A percentile compares a stretch with the other conserved stretches of the same genome.
These are phyloP conservation scores for Corydoras sp. DNA, from an alignment of 2,113 vertebrate species.

Conservation along the genomic window DNA sequence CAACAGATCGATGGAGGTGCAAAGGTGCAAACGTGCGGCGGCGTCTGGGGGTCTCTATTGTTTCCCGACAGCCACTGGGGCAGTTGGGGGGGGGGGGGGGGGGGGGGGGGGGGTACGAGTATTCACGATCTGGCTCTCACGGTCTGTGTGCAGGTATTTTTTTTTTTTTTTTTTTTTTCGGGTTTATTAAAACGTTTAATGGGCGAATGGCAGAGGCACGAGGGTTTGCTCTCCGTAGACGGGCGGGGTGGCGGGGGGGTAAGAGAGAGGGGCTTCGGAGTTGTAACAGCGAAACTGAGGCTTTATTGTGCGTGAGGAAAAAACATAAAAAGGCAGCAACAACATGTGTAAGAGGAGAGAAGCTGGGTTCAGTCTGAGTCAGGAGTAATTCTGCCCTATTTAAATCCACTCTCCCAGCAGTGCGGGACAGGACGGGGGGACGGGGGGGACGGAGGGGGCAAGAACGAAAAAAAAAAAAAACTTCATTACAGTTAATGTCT, in stretches of 20 bases:
- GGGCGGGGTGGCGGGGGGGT: too few relatives aligned
- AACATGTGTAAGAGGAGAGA: constrained; percentile 22
- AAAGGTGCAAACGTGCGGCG: too few relatives aligned
- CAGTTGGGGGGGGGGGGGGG: too few relatives aligned
- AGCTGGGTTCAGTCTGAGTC: constrained; percentile 18
- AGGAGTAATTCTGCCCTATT: constrained; percentile 25
- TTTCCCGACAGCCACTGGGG: too few relatives aligned
- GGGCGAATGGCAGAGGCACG: constrained; percentile 20
- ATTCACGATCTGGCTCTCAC: too few relatives aligned
- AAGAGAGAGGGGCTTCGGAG: constrained; percentile 22
- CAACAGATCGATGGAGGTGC: too few relatives aligned
- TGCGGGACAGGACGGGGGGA: background rate
- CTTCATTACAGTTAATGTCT: constrained; percentile 39
- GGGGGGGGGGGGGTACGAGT: too few relatives aligned
- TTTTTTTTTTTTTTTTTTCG: too few relatives aligned
- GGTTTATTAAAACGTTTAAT: constrained; percentile 38
- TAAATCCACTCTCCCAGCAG: constrained; percentile 28
- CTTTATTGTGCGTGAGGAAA: constrained; percentile 35
- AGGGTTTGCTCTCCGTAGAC: constrained; percentile 24
- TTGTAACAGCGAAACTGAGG: constrained; percentile 32
- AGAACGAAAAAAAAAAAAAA: constrained; percentile 5
- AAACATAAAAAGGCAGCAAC: constrained; percentile 31
- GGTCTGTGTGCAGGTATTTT: constrained; percentile 1
- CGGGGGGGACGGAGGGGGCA: background rate
- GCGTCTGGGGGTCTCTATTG: too few relatives aligned